These are phyloP conservation scores for Sebastes fasciatus DNA, from an alignment of 2,113 vertebrate species.

Conservation along the genomic window DNA sequence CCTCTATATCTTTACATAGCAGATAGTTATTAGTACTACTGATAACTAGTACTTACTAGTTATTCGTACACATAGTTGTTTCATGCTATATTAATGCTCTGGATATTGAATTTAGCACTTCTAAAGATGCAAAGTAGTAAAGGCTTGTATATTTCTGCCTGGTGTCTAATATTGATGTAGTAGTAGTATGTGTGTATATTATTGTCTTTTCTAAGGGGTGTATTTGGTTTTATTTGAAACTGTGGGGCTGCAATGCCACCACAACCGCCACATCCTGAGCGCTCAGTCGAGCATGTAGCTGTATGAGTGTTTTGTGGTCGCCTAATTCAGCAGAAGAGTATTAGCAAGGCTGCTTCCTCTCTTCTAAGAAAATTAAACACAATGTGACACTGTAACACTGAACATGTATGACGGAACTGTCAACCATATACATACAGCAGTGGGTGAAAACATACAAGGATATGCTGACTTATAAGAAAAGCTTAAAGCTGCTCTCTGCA, in stretches of 20 bases:
- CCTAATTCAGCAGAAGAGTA: conserved; percentile 22
- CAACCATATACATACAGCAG: neutral
- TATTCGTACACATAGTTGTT: no score
- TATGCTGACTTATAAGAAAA: neutral
- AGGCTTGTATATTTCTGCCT: neutral
- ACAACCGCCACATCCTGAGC: conserved; percentile 63
- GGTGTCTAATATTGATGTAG: no score
- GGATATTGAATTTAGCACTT: no score
- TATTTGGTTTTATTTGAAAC: conserved; percentile 38
- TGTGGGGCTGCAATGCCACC: neutral
- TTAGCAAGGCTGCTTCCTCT: conserved; percentile 9
- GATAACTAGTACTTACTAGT: no score
- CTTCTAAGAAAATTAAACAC: conserved; percentile 58
- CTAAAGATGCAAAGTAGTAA: neutral
- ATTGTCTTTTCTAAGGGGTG: neutral
- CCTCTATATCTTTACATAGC: no score
- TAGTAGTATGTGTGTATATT: neutral
- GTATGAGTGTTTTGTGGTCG: neutral
- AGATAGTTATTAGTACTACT: no score
- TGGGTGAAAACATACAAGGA: neutral
- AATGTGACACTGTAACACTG: neutral
- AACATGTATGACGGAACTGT: neutral
- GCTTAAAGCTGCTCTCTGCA: neutral
- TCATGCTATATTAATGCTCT: no score
- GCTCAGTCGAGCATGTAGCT: neutral